phyloP scores from a whole-genome alignment of 2,113 vertebrate species.

The Smithornis capensis region DNA sequence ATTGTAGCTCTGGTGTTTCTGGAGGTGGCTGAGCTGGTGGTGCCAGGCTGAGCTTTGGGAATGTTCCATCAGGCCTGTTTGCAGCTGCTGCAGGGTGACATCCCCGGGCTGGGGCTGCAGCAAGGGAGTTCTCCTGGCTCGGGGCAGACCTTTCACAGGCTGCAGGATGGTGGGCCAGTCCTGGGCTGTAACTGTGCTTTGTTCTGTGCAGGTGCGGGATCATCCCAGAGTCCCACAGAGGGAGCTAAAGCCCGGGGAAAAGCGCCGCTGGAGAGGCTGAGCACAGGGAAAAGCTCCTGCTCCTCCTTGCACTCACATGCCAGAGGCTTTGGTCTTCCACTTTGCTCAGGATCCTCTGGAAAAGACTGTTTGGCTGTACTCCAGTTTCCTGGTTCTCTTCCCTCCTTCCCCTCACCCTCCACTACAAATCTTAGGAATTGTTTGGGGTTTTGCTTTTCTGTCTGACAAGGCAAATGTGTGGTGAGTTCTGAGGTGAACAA shows the following conservation, averaged over 20 bases:
- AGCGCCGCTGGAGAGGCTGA: background rate
- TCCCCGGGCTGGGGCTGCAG: background rate
- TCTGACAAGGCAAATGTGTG: background rate
- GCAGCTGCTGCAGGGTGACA: background rate
- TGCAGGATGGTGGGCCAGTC: background rate
- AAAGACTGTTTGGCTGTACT: rapidly evolving
- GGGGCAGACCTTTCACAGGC: rapidly evolving
- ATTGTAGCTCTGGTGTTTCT: rapidly evolving
- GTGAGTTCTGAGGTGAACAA: background rate
- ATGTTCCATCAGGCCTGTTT: background rate
- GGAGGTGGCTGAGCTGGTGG: background rate
- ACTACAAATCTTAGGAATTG: background rate
- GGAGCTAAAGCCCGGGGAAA: background rate
- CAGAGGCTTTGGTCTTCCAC: background rate
- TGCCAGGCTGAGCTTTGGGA: background rate
- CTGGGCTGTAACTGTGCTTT: background rate
- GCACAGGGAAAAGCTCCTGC: rapidly evolving
- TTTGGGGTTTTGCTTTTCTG: background rate
- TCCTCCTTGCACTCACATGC: background rate
- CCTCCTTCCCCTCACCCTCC: background rate
- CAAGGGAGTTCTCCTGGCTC: background rate
- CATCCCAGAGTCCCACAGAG: background rate
- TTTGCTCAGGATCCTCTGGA: background rate
- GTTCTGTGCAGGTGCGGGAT: background rate
- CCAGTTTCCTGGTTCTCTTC: background rate